Percentiles rank a stretch among this genome's conserved stretches.
Conservation (phyloP, 2,888 invertebrate genomes). For the Nymphalis c-album region DNA sequence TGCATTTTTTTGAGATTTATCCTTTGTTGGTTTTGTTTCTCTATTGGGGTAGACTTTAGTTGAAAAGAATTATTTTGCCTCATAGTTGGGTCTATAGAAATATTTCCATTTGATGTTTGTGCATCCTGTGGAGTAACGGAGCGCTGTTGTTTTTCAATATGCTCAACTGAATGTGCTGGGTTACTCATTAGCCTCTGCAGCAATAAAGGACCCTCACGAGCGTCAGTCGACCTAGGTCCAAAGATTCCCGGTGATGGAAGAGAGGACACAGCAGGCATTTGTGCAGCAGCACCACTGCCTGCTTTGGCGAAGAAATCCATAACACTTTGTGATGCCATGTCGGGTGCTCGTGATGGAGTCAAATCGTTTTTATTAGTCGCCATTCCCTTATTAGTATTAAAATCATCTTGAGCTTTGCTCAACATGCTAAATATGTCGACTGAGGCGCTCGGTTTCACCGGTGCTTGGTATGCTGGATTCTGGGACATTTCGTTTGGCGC, state of each 20-base stretch:
- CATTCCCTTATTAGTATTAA: conserved; percentile 83
- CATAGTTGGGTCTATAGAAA: conserved; percentile 57
- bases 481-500: conserved; percentile 67
- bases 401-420: conserved; percentile 94
- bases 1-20: conserved; percentile 62
- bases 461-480: conserved; percentile 59
- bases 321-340: conserved; percentile 90
- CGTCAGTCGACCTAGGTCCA: conserved; percentile 73
- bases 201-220: conserved; percentile 83
- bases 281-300: conserved; percentile 77
- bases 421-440: conserved; percentile 93
- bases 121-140: conserved; percentile 86
- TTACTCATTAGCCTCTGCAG: conserved; percentile 91
- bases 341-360: conserved; percentile 81
- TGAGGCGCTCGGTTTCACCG: conserved; percentile 64
- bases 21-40: conserved; percentile 68
- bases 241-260: conserved; percentile 75
- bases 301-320: conserved; percentile 94
- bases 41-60: conserved; percentile 70
- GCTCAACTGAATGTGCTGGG: conserved; percentile 91
- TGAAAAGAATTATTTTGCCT: conserved; percentile 65
- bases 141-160: conserved; percentile 93
- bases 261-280: conserved; percentile 78
- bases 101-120: conserved; percentile 64
- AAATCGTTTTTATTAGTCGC: conserved; percentile 63